Percentiles rank a stretch among this genome's conserved stretches.
These are phyloP conservation scores for Sphaerophoria rueppellii DNA, from an alignment of 2,888 invertebrate genomes.

Conservation along the genomic window DNA sequence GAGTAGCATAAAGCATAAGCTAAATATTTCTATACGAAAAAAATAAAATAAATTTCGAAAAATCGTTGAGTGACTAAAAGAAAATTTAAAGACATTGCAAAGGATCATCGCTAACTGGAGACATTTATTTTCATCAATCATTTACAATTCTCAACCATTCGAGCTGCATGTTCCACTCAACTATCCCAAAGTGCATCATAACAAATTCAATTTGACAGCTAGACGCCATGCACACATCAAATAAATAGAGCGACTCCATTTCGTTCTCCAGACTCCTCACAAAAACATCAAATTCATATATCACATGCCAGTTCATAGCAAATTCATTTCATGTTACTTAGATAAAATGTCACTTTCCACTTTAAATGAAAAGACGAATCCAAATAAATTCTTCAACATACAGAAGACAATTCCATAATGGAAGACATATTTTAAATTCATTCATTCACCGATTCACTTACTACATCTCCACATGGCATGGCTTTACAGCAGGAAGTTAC, in stretches of 20 bases:
- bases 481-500: background rate
- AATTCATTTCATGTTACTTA: slow-evolving; percentile 2
- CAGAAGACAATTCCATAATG: slow-evolving; percentile 8
- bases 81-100: too few species aligned
- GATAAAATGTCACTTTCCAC: slow-evolving; percentile 13
- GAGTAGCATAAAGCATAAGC: too few species aligned
- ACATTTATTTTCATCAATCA: too few species aligned
- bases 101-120: too few species aligned
- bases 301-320: slow-evolving; percentile 4
- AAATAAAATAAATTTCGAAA: too few species aligned
- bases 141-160: too few species aligned
- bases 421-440: slow-evolving; percentile 17
- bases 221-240: background rate
- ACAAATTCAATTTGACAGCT: too few species aligned
- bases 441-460: background rate
- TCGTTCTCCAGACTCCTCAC: background rate
- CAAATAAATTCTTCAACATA: background rate
- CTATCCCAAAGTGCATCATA: too few species aligned
- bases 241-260: background rate
- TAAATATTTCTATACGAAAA: too few species aligned
- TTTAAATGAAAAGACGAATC: background rate
- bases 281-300: background rate
- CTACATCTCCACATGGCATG: background rate
- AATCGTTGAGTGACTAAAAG: too few species aligned
- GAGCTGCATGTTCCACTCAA: too few species aligned